Evolutionary conservation across 2,888 invertebrate genomes (phyloP).

Genomic region (Laothoe populi): DNA sequence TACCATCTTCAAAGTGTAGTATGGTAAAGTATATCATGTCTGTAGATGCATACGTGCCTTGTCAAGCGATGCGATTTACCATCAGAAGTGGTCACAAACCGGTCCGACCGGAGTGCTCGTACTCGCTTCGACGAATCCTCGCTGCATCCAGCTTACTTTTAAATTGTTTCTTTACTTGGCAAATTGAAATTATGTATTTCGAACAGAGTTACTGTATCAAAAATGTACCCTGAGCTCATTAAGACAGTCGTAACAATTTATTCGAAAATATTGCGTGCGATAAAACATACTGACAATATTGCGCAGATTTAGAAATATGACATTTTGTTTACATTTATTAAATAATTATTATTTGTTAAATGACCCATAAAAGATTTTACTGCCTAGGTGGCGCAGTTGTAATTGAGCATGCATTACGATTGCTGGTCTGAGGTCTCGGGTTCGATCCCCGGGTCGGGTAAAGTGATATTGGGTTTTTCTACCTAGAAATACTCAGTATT

Average conservation of each 20-base stretch:
- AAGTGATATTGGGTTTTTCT: no score
- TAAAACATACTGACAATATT: constrained; percentile 1
- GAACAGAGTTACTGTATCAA: constrained; percentile 34
- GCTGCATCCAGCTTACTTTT: constrained; percentile 65
- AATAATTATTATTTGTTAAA: no score
- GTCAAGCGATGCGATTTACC: constrained; percentile 80
- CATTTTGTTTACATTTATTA: no score
- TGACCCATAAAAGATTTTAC: no score
- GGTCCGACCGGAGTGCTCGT: constrained; percentile 70
- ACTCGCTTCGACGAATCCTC: constrained; percentile 63
- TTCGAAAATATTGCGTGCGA: background rate
- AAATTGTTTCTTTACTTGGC: constrained; percentile 70
- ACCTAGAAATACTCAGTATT: no score
- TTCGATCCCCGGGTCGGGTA: no score
- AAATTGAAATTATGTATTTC: constrained; percentile 62
- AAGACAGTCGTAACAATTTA: no score
- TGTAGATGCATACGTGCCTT: constrained; percentile 59
- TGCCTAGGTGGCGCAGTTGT: no score
- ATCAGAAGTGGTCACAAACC: constrained; percentile 78
- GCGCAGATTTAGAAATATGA: background rate
- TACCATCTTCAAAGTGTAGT: constrained; percentile 39
- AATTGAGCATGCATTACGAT: no score
- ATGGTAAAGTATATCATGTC: constrained; percentile 54
- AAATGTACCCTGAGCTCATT: constrained; percentile 16
- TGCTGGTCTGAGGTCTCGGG: no score